phyloP scores from a whole-genome alignment of 2,113 vertebrate genomes.

The Cyanoderma ruficeps region DNA sequence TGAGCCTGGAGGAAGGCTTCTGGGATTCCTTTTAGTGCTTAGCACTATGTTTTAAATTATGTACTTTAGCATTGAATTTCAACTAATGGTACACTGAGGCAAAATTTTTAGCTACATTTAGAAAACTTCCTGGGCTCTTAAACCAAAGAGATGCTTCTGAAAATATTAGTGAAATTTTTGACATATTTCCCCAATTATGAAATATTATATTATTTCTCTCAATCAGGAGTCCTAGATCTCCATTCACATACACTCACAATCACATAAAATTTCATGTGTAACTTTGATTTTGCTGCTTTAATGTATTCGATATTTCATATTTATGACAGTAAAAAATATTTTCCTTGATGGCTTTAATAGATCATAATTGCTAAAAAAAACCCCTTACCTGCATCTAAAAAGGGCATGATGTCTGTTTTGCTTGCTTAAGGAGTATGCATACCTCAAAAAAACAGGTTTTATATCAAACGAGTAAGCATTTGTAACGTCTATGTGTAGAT shows the following conservation, averaged over 20 bases:
- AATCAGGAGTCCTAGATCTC: neutral
- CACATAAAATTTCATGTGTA: neutral
- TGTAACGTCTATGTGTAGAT: neutral
- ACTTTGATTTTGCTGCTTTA: neutral
- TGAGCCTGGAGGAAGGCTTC: neutral
- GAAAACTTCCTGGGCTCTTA: neutral
- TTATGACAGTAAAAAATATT: neutral
- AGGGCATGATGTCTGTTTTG: neutral
- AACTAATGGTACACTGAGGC: neutral
- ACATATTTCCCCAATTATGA: neutral
- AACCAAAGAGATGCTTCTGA: neutral
- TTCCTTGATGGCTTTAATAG: neutral
- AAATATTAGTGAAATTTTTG: neutral
- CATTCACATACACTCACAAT: neutral
- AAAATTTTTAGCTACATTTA: neutral
- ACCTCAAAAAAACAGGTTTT: neutral
- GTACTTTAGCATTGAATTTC: neutral
- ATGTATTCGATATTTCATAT: neutral
- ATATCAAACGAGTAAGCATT: neutral
- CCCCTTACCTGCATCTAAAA: neutral
- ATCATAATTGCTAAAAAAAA: accelerated
- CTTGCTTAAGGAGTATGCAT: neutral
- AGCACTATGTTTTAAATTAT: neutral
- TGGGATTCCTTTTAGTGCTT: neutral
- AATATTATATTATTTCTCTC: neutral